phyloP scores from a whole-genome alignment of 1,140 invertebrate genomes.

The Doryteuthis pealeii region DNA sequence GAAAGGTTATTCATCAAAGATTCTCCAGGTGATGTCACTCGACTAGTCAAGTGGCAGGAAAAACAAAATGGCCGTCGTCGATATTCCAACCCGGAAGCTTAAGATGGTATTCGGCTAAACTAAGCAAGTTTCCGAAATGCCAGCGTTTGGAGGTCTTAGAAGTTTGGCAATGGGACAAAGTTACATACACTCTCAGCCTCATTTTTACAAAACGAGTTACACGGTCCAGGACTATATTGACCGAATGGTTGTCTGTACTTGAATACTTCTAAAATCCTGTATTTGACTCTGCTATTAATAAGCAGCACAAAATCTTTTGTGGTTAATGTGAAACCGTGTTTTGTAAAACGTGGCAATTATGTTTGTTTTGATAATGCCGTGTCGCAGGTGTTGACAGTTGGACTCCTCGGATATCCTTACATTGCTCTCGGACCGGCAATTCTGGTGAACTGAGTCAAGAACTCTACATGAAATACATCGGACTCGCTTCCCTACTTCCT shows the following conservation, averaged over 20 bases:
- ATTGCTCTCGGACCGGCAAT: conserved; percentile 57
- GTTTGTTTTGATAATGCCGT: conserved; percentile 64
- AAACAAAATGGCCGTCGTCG: conserved; percentile 63
- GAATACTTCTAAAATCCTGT: neutral
- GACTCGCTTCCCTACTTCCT: conserved; percentile 81
- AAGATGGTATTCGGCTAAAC: conserved; percentile 72
- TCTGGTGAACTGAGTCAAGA: neutral
- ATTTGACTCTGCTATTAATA: neutral
- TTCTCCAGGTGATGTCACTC: conserved; percentile 60
- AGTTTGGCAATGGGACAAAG: neutral
- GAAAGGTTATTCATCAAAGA: conserved; percentile 45
- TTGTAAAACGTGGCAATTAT: conserved; percentile 8
- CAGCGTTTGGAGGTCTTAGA: neutral
- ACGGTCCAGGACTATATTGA: neutral
- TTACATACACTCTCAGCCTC: neutral
- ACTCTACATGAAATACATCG: neutral
- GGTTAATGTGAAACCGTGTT: conserved; percentile 26
- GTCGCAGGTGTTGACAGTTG: conserved; percentile 78
- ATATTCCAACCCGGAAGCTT: conserved; percentile 51
- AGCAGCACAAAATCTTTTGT: conserved; percentile 18
- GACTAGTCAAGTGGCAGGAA: conserved; percentile 72
- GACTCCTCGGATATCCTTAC: conserved; percentile 80
- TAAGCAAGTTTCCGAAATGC: conserved; percentile 62
- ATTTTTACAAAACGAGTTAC: conserved; percentile 1
- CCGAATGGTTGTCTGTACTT: neutral